Evolutionary conservation across 2,888 invertebrate genomes (phyloP).

Genomic region (Hemaris fuciformis): DNA sequence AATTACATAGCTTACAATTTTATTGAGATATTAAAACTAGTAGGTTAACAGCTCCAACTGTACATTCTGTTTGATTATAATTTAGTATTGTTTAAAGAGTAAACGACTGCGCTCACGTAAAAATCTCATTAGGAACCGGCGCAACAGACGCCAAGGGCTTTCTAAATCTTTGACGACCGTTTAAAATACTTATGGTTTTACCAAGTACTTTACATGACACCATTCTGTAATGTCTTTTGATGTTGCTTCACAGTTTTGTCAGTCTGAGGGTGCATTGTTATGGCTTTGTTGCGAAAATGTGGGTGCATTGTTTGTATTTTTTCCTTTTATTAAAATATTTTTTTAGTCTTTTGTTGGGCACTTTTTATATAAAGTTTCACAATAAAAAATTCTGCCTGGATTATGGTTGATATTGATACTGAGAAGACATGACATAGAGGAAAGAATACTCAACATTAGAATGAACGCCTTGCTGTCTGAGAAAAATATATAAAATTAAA

Average conservation of each 20-base stretch:
- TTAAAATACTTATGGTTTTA: conserved; percentile 26
- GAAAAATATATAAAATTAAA: too few relatives aligned
- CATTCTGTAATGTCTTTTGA: neutral
- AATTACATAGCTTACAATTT: neutral
- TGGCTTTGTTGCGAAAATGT: conserved; percentile 3
- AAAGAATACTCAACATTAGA: too few relatives aligned
- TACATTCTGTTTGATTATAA: conserved; percentile 27
- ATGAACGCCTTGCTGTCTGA: too few relatives aligned
- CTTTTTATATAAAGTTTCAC: too few relatives aligned
- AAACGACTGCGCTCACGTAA: conserved; percentile 49
- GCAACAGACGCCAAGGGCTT: conserved; percentile 47
- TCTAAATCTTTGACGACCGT: conserved; percentile 41
- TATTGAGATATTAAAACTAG: neutral
- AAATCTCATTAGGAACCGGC: conserved; percentile 49
- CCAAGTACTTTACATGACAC: neutral
- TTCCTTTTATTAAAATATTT: neutral
- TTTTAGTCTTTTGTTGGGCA: too few relatives aligned
- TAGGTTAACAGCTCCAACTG: conserved; percentile 22
- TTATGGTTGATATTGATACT: too few relatives aligned
- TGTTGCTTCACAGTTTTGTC: neutral
- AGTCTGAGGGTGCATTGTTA: neutral
- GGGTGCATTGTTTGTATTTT: conserved; percentile 1
- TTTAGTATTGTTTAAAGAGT: conserved; percentile 35
- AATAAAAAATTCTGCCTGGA: too few relatives aligned
- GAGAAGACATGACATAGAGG: too few relatives aligned